Evolutionary conservation across 2,797 vertebrate species (phyloP), one percentile per base, ranked within the genome.

Genomic region (Scleropages formosus): DNA sequence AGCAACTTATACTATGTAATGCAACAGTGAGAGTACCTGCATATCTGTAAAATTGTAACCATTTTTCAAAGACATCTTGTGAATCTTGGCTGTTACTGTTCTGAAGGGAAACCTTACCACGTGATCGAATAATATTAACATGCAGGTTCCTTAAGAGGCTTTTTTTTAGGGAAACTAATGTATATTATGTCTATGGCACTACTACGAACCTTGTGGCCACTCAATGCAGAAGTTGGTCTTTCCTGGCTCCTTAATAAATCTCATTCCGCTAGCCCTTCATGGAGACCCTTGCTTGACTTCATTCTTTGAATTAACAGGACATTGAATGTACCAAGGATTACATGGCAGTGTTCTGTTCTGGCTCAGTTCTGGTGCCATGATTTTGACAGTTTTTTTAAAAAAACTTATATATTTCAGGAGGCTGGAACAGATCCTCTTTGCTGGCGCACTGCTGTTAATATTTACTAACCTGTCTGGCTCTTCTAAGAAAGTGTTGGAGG

Each of bases 261-360:
- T 53, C 47, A 58, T 49, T 68, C 4, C n/a, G 11, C 3, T 15
- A 13, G n/a, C 12, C 63, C 49, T 75, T 31, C 65, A 63, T 26
- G 26, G 66, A 66, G 63, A 49, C 73, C 46, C 39, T 20, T n/a
- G 22, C 51, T 69, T 56, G 53, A n/a, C 66, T 75, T 60, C 46
- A 64, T 8, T 39, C 31, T 68, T 11, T 31, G n/a, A 27, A 44
- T 66, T 20, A 51, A 67, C 51, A 60, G 74, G 64, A 75, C 68
- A 64, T 64, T 59, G 74, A 68, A 68, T 49, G 15, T 74, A 58
- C 51, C 13, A 12, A 10, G 53, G 74, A 68, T 75, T 75, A 75
- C 49, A 13, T 51, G 74, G 53, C 22, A 31, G 39, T 47, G 53
- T n/a, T n/a, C n/a, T n/a, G n/a, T n/a, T n/a, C n/a, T 31, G 64